These are phyloP conservation scores for Euglossa dilemma DNA, from an alignment of 1,140 invertebrate species.

Conservation along the genomic window DNA sequence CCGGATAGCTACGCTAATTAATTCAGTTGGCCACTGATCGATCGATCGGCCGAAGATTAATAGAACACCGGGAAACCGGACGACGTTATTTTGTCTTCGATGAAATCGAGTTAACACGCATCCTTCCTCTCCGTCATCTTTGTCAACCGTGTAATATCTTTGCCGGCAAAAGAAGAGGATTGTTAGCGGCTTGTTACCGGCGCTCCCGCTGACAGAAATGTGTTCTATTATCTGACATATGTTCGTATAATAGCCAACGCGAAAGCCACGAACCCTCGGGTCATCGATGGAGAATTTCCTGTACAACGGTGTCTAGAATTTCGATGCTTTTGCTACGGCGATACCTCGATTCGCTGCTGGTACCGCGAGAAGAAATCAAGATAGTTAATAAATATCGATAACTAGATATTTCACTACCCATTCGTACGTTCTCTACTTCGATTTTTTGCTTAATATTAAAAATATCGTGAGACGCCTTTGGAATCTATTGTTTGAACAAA, in stretches of 20 bases:
- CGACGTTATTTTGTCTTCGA: background rate
- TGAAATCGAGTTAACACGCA: slow-evolving; percentile 6
- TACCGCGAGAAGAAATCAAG: background rate
- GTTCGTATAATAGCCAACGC: slow-evolving; percentile 18
- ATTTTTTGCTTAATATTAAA: too few relatives aligned
- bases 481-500: too few relatives aligned
- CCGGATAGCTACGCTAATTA: slow-evolving; percentile 5
- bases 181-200: slow-evolving; percentile 61
- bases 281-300: slow-evolving; percentile 36
- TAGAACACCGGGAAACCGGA: slow-evolving; percentile 3
- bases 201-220: slow-evolving; percentile 52
- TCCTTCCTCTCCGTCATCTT: background rate
- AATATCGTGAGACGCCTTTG: too few relatives aligned
- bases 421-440: too few relatives aligned
- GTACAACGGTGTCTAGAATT: background rate
- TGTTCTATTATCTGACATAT: slow-evolving; percentile 18
- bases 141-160: slow-evolving; percentile 1
- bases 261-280: background rate
- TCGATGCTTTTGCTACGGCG: background rate
- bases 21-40: slow-evolving; percentile 1
- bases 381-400: too few relatives aligned
- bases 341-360: background rate
- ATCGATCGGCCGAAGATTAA: background rate
- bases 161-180: slow-evolving; percentile 45
- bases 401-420: too few relatives aligned